These are phyloP conservation scores for Hedya salicella DNA, from an alignment of 2,888 invertebrate species.

Conservation along the genomic window DNA sequence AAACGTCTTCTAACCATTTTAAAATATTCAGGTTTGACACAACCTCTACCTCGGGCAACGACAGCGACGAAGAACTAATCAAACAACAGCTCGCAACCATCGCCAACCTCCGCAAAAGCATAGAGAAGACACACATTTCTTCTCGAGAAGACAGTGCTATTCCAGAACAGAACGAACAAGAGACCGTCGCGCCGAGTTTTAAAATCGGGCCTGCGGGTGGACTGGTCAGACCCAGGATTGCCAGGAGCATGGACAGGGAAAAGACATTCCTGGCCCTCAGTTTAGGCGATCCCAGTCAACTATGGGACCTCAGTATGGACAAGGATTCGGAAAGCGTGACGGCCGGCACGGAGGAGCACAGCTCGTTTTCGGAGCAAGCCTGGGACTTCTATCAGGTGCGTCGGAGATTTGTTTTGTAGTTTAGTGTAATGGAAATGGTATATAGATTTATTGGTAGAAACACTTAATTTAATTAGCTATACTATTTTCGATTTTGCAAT, in stretches of 20 bases:
- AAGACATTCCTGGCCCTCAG: slow-evolving; percentile 71
- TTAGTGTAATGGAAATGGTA: background rate
- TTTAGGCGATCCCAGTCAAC: slow-evolving; percentile 74
- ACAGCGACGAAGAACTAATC: slow-evolving; percentile 86
- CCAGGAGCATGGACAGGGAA: slow-evolving; percentile 72
- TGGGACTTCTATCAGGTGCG: slow-evolving; percentile 97
- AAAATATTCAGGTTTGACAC: slow-evolving; percentile 78
- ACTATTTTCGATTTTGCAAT: background rate
- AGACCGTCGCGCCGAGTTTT: slow-evolving; percentile 85
- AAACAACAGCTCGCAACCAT: slow-evolving; percentile 72
- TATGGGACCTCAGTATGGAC: slow-evolving; percentile 77
- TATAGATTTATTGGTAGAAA: background rate
- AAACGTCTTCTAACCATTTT: background rate
- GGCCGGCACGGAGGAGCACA: slow-evolving; percentile 89
- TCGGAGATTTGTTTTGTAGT: background rate
- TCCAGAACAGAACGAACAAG: slow-evolving; percentile 70
- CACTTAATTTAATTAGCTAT: background rate
- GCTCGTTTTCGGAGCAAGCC: slow-evolving; percentile 95
- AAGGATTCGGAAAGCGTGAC: slow-evolving; percentile 85
- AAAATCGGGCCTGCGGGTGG: slow-evolving; percentile 86
- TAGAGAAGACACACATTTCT: slow-evolving; percentile 79
- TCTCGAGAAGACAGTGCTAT: slow-evolving; percentile 73
- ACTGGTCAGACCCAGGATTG: slow-evolving; percentile 71
- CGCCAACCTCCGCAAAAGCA: slow-evolving; percentile 74
- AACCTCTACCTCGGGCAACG: slow-evolving; percentile 87